Evolutionary conservation across 2,113 vertebrate species (phyloP).

Genomic region (Meleagris gallopavo): DNA sequence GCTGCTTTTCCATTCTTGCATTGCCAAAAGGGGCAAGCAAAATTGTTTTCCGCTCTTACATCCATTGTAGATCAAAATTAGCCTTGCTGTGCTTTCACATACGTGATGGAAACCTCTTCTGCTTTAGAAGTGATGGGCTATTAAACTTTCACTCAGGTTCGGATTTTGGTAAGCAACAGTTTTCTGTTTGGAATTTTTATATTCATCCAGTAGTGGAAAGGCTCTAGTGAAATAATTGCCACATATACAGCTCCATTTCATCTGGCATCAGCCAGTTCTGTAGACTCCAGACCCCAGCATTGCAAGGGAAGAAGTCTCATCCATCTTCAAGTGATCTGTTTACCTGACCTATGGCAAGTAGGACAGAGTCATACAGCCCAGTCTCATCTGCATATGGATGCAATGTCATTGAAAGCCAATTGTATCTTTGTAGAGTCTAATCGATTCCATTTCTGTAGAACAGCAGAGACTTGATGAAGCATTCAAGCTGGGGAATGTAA

Average conservation of each 20-base stretch:
- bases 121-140: background rate
- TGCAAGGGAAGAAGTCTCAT: background rate
- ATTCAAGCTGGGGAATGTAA: background rate
- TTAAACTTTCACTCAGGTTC: background rate
- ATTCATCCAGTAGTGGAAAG: rapidly evolving
- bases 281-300: background rate
- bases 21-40: background rate
- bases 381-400: background rate
- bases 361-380: background rate
- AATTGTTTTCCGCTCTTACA: background rate
- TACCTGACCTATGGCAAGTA: background rate
- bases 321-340: rapidly evolving
- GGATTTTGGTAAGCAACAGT: background rate
- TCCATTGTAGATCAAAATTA: background rate
- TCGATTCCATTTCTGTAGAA: background rate
- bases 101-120: background rate
- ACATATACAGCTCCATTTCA: background rate
- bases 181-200: background rate
- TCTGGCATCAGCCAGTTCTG: background rate
- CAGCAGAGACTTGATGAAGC: background rate
- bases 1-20: background rate
- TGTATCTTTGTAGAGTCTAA: background rate
- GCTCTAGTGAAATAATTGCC: background rate
- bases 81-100: background rate
- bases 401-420: rapidly evolving